Evolutionary conservation across 2,888 invertebrate species (phyloP), one percentile per base, ranked within the genome.

Genomic region (Drosophila picticornis): DNA sequence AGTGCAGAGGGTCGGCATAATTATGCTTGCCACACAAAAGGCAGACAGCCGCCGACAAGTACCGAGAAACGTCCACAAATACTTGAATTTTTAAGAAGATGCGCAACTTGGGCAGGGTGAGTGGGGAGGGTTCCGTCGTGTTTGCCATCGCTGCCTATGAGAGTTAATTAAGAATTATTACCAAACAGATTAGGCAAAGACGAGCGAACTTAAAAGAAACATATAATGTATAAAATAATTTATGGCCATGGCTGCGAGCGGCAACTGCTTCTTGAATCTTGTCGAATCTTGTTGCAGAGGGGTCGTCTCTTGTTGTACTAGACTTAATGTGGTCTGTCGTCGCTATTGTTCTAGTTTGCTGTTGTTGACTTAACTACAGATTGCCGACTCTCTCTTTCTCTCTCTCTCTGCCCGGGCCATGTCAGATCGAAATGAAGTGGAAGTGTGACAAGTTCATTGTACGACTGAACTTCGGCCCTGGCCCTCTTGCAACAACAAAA

Each of bases 101-200:
- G 25, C 11, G 25, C 11, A 55, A 36, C 34, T 19, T 36, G 16
- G 0, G 32, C 1, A 4, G 4, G 40, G 0, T 4, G 40, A 10
- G 2, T 4, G 38, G 0, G 3, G 22, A 1, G 3, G 16, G 16
- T 11, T 43, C 27, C 16, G 4, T 34, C 13, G 13, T 2, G 13
- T 53, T 53, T 36, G 22, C 52, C 22, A 11, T 2, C 25, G 69
- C 51, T 65, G 51, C 58, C 72, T 4, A n/a, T 64, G 58, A 67
- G 70, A 80, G 83, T 80, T 85, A 85, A 85, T 85, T 85, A 85
- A 85, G 88, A 88, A 85, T 85, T 88, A 85, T 85, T 85, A 81
- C 85, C 80, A 81, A 77, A 72, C 65, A 88, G 83, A 88, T 85
- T 85, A 85, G 59, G 62, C 58, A 55, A 46, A 61, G 52, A 55